These are phyloP conservation scores for Stomatorhinus ivindoensis DNA, from an alignment of 2,113 vertebrate genomes.

Conservation along the genomic window DNA sequence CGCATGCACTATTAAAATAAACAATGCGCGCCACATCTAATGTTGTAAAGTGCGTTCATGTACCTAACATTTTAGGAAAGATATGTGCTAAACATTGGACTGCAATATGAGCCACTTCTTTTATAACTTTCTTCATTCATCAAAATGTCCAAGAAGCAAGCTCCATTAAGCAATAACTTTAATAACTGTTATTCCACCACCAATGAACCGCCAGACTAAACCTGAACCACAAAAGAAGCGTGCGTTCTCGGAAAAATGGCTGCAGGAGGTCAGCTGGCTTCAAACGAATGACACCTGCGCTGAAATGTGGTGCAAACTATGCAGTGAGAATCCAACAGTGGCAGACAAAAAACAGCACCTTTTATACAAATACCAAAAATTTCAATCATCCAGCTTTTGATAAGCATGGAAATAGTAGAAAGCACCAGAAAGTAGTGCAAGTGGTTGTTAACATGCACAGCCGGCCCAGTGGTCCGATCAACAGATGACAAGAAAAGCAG, in stretches of 20 bases:
- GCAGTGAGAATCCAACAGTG: background rate
- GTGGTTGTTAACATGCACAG: background rate
- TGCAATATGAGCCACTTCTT: background rate
- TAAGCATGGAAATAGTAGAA: constrained; percentile 22
- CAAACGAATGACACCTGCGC: background rate
- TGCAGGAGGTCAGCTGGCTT: background rate
- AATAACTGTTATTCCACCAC: background rate
- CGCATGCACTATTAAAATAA: background rate
- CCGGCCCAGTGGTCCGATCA: constrained; percentile 4
- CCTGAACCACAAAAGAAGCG: background rate
- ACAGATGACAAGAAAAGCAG: constrained; percentile 14
- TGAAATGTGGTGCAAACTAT: constrained; percentile 21
- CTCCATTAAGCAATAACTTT: background rate
- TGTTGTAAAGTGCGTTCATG: background rate
- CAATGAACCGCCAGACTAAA: background rate
- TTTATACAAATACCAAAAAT: background rate
- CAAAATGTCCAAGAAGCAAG: background rate
- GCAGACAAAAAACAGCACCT: constrained; percentile 12
- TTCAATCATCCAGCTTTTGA: constrained; percentile 28
- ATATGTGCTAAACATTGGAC: background rate
- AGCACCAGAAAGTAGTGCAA: background rate
- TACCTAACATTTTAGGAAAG: background rate
- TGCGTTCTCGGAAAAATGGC: background rate
- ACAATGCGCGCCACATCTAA: background rate
- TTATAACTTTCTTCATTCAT: background rate